phyloP scores from a whole-genome alignment of 2,113 vertebrate genomes.

The Melanerpes formicivorus region DNA sequence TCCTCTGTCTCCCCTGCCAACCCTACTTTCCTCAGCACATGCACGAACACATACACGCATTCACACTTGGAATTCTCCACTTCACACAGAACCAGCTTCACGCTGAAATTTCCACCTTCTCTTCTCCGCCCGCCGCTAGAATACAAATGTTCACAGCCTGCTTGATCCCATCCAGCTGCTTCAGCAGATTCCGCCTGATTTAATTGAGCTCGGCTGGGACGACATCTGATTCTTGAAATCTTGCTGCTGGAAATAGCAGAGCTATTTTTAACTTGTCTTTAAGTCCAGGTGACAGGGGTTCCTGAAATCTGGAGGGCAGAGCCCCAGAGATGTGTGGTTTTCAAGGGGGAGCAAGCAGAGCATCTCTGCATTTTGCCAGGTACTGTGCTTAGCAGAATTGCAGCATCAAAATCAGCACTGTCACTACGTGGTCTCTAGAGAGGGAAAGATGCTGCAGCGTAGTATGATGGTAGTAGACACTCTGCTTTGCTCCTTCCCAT shows the following conservation, averaged over 20 bases:
- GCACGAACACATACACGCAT: slow-evolving; percentile 75
- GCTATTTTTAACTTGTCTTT: slow-evolving; percentile 14
- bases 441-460: not conserved
- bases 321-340: not conserved
- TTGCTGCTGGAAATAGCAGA: not conserved
- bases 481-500: not conserved
- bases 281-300: not conserved
- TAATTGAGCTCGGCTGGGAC: slow-evolving; percentile 19
- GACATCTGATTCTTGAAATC: slow-evolving; percentile 32
- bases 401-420: not conserved
- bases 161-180: slow-evolving; percentile 33
- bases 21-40: slow-evolving; percentile 77
- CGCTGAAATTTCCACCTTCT: slow-evolving; percentile 16
- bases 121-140: not conserved
- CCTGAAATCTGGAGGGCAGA: slow-evolving; percentile 8
- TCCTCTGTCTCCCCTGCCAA: slow-evolving; percentile 87
- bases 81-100: slow-evolving; percentile 63
- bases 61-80: slow-evolving; percentile 82
- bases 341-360: not conserved
- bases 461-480: not conserved
- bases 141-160: slow-evolving; percentile 37
- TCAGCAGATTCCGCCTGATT: slow-evolving; percentile 9
- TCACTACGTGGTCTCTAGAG: not conserved
- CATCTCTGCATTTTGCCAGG: not conserved
- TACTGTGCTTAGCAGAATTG: not conserved